Conservation (phyloP, 37 sponge, comb jelly and placozoan species). For the Theonella swinhoei region DNA sequence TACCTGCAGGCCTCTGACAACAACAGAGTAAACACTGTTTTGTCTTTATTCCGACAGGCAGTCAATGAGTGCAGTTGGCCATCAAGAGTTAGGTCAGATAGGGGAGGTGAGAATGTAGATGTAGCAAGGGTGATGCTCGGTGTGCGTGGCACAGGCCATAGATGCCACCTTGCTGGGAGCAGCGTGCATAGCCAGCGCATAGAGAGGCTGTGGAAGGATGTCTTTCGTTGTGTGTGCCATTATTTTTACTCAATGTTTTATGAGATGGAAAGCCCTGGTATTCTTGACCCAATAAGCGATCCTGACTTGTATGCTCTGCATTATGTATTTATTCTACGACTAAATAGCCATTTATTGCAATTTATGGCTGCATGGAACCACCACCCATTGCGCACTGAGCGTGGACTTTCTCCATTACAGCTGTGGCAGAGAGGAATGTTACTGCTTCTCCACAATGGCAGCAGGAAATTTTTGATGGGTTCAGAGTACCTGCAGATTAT, state of each 20-base stretch:
- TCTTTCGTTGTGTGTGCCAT: conserved; percentile 16
- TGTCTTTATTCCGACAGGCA: not conserved
- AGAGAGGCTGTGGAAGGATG: conserved; percentile 19
- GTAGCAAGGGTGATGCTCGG: conserved; percentile 23
- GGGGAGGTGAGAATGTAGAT: conserved; percentile 24
- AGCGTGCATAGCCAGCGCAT: conserved; percentile 25
- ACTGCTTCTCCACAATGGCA: not conserved
- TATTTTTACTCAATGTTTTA: conserved; percentile 18
- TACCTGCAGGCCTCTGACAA: conserved; percentile 18
- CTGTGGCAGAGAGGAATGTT: not conserved
- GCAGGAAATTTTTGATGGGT: not conserved
- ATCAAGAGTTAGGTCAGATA: conserved; percentile 22
- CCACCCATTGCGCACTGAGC: conserved; percentile 15
- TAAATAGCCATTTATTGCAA: conserved; percentile 14
- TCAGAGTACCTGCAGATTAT: not conserved
- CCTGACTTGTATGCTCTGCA: conserved; percentile 16
- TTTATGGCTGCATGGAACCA: conserved; percentile 23
- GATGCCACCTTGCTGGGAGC: not conserved
- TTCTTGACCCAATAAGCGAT: not conserved
- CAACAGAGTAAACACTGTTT: conserved; percentile 4
- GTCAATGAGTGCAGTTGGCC: conserved; percentile 13
- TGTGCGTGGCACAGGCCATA: conserved; percentile 7
- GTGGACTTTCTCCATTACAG: not conserved
- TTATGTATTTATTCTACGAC: conserved; percentile 45
- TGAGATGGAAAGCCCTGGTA: conserved; percentile 18